A percentile compares a stretch with the other conserved stretches of the same genome.
These are phyloP conservation scores for Xiphophorus maculatus DNA, from an alignment of 2,113 vertebrate species.

Conservation along the genomic window DNA sequence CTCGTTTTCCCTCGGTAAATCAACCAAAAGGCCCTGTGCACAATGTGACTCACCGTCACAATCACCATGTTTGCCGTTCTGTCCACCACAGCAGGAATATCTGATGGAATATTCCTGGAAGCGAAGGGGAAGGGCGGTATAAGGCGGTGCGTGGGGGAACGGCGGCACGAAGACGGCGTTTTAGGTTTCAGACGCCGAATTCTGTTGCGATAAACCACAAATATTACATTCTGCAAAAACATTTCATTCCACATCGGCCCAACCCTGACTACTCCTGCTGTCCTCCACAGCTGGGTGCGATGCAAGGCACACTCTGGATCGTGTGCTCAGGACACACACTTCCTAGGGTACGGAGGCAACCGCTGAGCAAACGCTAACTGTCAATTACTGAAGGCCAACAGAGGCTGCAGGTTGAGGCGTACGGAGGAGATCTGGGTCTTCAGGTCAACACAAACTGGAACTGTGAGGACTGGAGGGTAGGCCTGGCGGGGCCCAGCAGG, in stretches of 20 bases:
- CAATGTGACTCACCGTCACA: conserved; percentile 64
- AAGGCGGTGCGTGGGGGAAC: conserved; percentile 29
- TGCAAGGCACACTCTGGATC: conserved; percentile 75
- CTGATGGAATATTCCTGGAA: conserved; percentile 61
- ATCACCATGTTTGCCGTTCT: conserved; percentile 40
- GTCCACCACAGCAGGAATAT: conserved; percentile 15
- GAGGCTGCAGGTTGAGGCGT: conserved; percentile 61
- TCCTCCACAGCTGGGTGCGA: conserved; percentile 72
- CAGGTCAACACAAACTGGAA: conserved; percentile 25
- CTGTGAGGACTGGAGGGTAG: conserved; percentile 12
- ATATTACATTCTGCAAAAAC: background rate
- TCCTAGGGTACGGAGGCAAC: conserved; percentile 58
- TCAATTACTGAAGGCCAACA: conserved; percentile 77
- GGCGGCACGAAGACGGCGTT: conserved; percentile 9
- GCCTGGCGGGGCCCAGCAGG: conserved; percentile 36
- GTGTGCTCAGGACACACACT: conserved; percentile 74
- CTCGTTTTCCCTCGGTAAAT: conserved; percentile 76
- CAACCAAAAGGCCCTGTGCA: conserved; percentile 45
- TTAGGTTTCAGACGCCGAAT: background rate
- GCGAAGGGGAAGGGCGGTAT: conserved; percentile 1
- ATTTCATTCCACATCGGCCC: background rate
- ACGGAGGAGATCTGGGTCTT: conserved; percentile 37
- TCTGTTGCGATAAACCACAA: background rate
- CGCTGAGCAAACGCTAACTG: conserved; percentile 62
- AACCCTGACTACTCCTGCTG: conserved; percentile 22